phyloP scores from a whole-genome alignment of 2,888 invertebrate genomes.

The Tetragnatha montana region DNA sequence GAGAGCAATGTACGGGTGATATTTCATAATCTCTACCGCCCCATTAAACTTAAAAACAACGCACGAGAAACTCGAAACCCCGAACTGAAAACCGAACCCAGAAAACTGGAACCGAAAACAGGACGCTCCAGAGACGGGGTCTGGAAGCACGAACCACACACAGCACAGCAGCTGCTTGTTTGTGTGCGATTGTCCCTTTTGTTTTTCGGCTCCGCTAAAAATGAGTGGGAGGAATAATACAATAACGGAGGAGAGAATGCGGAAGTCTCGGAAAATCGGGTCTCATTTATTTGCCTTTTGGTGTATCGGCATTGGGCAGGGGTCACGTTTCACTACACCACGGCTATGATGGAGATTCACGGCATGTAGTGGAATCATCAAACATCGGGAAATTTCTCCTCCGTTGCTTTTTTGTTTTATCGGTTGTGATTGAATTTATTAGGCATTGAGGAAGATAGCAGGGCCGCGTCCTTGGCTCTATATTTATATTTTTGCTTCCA shows the following conservation, averaged over 20 bases:
- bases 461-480: constrained; percentile 61
- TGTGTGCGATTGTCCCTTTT: constrained; percentile 12
- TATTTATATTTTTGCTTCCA: constrained; percentile 1
- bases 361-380: constrained; percentile 11
- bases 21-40: too few relatives aligned
- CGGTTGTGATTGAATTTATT: constrained; percentile 59
- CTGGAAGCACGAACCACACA: constrained; percentile 4
- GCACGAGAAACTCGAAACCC: background rate
- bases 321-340: constrained; percentile 49
- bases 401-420: constrained; percentile 50
- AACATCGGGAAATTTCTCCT: constrained; percentile 5
- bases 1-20: too few relatives aligned
- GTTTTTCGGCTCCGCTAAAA: constrained; percentile 11
- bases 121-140: constrained; percentile 38
- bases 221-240: constrained; percentile 37
- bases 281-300: constrained; percentile 42
- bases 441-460: constrained; percentile 46
- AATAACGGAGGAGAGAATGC: constrained; percentile 49
- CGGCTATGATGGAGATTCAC: background rate
- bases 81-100: background rate
- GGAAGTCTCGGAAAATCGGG: constrained; percentile 59
- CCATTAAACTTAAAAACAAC: background rate
- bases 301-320: constrained; percentile 17
- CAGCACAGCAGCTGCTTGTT: constrained; percentile 1
- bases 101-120: constrained; percentile 17